Evolutionary conservation across 2,113 vertebrate genomes (phyloP).

Genomic region (Gobius niger): DNA sequence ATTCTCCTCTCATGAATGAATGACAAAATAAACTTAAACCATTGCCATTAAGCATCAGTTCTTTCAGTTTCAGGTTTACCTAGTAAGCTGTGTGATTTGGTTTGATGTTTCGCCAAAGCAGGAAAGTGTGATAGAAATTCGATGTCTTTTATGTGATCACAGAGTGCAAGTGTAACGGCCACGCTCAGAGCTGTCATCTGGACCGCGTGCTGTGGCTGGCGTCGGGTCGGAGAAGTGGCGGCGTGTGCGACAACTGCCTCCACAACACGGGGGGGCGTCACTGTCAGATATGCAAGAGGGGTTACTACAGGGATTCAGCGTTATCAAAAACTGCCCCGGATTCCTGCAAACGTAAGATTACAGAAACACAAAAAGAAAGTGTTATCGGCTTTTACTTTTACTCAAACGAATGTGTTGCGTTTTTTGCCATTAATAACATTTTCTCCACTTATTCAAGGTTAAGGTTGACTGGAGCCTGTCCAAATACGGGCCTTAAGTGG

Average conservation of each 20-base stretch:
- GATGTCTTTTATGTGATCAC: conserved; percentile 4
- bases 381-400: not conserved
- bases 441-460: too few species aligned
- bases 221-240: conserved; percentile 83
- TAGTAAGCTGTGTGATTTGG: not conserved
- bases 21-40: too few species aligned
- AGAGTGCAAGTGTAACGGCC: conserved; percentile 93
- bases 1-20: too few species aligned
- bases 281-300: conserved; percentile 87
- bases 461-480: not conserved
- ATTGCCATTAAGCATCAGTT: too few species aligned
- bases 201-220: conserved; percentile 81
- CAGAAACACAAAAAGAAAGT: not conserved
- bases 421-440: too few species aligned
- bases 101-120: too few species aligned
- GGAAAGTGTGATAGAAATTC: too few species aligned
- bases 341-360: conserved; percentile 86
- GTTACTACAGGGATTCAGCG: conserved; percentile 87
- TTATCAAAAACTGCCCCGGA: conserved; percentile 81
- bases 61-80: not conserved
- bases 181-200: conserved; percentile 88
- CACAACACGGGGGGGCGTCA: conserved; percentile 90
- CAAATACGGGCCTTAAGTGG: not conserved
- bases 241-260: conserved; percentile 84
- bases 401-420: too few species aligned